Base-by-base conservation (phyloP, 2,888 invertebrate species). In the Oxycera nigricornis region DNA sequence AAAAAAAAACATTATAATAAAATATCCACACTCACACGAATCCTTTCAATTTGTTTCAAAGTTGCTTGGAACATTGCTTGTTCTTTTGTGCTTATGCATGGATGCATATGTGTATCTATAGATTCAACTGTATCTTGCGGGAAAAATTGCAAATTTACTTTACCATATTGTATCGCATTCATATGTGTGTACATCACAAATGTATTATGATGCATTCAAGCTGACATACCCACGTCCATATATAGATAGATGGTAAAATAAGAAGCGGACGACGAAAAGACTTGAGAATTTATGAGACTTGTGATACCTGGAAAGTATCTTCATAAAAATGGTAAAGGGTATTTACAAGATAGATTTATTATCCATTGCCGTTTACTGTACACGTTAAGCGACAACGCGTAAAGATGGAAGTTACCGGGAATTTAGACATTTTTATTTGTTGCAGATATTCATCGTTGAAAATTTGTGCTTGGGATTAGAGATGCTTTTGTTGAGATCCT, bases 261-360 rank as follows among this genome's bases (percentile, higher is more conserved):
- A 28, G 28, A 61, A 30, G 20, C 9, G 17, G 31, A 61, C 17
- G 20, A 30, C n/a, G 30, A 6, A 68, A 68, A 22, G 41, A 41
- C 39, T 31, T 30, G 35, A 52, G 50, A 70, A 55, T 70, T 70
- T 70, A 70, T 55, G 52, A 52, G 52, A 17, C 50, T 11, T 39
- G 20, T 31, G 52, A 70, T 61, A 50, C 68, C 68, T 46, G 30
- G 17, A 50, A 46, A 46, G 11, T 28, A n/a, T 31, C 52, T 28
- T 31, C 11, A 26, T 46, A 70, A 70, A 70, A 70, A 70, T 52
- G 31, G 20, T 30, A 3, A 26, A 70, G 22, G 70, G 70, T 70
- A 70, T 70, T 70, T 70, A 70, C 70, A 14, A 30, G 70, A 31
- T 52, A 46, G 70, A 70, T 70, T 70, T 70, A 70, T 70, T 52